Conservation (phyloP, 2,113 vertebrate species). For the Melierax canorus region DNA sequence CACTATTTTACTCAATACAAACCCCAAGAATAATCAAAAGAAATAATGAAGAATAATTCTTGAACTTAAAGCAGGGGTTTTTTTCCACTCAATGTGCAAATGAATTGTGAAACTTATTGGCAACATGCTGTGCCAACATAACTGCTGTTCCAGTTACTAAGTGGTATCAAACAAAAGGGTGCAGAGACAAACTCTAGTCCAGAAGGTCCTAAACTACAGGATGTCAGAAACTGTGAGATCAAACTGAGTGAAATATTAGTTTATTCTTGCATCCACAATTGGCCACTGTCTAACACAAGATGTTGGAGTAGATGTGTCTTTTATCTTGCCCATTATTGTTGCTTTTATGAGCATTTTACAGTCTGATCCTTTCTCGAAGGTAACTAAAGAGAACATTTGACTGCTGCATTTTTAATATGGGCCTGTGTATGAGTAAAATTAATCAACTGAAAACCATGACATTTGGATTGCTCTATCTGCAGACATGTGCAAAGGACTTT, state of each 20-base stretch:
- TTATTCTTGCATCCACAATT: neutral
- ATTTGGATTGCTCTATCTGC: neutral
- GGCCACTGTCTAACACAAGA: neutral
- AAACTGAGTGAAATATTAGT: neutral
- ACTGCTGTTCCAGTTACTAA: neutral
- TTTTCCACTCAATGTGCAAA: neutral
- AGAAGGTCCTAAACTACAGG: neutral
- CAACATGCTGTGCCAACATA: neutral
- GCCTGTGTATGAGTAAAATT: neutral
- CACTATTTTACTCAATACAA: neutral
- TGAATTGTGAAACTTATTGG: neutral
- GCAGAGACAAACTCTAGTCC: neutral
- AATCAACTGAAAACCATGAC: neutral
- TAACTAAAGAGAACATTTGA: neutral
- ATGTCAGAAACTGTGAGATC: neutral
- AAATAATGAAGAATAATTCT: neutral
- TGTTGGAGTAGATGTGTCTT: neutral
- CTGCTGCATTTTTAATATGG: neutral
- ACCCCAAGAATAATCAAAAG: neutral
- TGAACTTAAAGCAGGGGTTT: rapidly evolving
- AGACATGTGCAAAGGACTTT: neutral
- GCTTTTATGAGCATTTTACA: neutral
- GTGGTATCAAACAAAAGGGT: neutral
- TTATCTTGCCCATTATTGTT: neutral
- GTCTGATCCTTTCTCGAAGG: neutral